Evolutionary conservation across 1,140 invertebrate genomes (phyloP).

Genomic region (Holotrichia oblita): DNA sequence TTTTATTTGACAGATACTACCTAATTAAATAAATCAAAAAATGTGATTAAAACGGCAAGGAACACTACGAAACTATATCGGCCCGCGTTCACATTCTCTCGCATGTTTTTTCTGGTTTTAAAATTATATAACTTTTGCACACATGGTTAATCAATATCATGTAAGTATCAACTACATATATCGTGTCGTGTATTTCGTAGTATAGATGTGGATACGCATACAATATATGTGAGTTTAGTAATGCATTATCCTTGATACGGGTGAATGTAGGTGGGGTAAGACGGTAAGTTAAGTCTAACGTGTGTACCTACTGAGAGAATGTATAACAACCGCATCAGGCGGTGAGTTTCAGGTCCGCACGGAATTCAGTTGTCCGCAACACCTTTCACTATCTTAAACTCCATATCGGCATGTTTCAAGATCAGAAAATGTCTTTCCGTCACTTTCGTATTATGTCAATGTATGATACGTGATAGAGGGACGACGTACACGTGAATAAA

Average conservation of each 20-base stretch:
- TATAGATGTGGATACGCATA: not conserved
- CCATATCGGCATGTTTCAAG: slow-evolving; percentile 19
- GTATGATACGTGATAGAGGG: not conserved
- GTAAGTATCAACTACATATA: not conserved
- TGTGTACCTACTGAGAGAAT: slow-evolving; percentile 1
- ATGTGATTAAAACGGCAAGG: not conserved
- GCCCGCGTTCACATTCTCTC: not conserved
- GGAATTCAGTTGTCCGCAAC: not conserved
- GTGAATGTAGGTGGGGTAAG: slow-evolving; percentile 27
- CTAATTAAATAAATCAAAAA: too few species aligned
- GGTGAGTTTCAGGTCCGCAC: not conserved
- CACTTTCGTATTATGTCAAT: not conserved
- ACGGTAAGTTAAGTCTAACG: not conserved
- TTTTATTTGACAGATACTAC: too few species aligned
- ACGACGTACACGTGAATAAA: too few species aligned
- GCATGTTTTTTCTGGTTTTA: not conserved
- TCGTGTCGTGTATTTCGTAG: slow-evolving; percentile 9
- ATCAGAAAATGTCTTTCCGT: slow-evolving; percentile 23
- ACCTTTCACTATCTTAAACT: slow-evolving; percentile 14
- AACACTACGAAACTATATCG: slow-evolving; percentile 3
- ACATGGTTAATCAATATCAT: slow-evolving; percentile 19
- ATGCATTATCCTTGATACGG: slow-evolving; percentile 27
- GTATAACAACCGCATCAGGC: slow-evolving; percentile 11
- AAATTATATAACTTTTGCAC: slow-evolving; percentile 24
- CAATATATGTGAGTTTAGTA: slow-evolving; percentile 14